Evolutionary conservation across 2,113 vertebrate species (phyloP).

Genomic region (Microcebus murinus): DNA sequence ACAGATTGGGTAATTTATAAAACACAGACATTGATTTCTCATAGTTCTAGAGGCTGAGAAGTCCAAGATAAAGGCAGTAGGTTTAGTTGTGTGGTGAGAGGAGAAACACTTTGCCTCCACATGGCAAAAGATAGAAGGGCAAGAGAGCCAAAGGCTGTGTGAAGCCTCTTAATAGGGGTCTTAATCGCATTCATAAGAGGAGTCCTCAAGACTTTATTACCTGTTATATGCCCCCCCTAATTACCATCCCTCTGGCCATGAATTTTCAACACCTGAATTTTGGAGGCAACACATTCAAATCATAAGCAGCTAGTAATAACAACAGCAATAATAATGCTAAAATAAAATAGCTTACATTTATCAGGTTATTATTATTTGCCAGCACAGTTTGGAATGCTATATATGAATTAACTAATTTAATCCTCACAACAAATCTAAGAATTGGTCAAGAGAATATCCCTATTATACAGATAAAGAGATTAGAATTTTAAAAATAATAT

Average conservation of each 20-base stretch:
- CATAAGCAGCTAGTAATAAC: background rate
- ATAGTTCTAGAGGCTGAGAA: background rate
- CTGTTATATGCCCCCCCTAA: background rate
- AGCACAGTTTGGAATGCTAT: background rate
- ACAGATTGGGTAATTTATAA: background rate
- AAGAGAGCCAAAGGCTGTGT: background rate
- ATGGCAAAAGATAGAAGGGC: background rate
- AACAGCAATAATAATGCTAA: background rate
- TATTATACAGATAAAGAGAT: background rate
- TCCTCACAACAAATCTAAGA: background rate
- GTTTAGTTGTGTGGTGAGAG: background rate
- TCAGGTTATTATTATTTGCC: background rate
- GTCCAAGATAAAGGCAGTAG: fast-evolving
- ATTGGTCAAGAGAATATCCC: background rate
- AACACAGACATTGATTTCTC: background rate
- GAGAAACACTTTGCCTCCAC: background rate
- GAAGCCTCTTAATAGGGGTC: background rate
- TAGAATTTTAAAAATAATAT: background rate
- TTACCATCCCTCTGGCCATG: fast-evolving
- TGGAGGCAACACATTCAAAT: background rate
- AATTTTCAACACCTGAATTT: background rate
- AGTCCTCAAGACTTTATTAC: fast-evolving
- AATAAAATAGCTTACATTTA: background rate
- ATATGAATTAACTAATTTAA: background rate
- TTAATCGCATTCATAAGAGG: background rate